Base-by-base conservation (phyloP, 2,113 vertebrate species). In the Craseonycteris thonglongyai region DNA sequence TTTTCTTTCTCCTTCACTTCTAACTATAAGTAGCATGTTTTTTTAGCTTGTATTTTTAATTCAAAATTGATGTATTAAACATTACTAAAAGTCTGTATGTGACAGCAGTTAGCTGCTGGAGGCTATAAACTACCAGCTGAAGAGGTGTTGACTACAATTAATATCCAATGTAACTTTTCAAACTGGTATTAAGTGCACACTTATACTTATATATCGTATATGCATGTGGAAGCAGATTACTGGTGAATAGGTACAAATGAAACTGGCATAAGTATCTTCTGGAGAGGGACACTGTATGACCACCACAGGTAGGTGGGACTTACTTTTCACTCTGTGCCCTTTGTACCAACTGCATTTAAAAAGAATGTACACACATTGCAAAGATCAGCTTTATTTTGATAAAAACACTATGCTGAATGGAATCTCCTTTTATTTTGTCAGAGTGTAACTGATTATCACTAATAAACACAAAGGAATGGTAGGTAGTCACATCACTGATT, bases 161-260 rank as follows among this genome's bases (percentile, higher is more conserved):
- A 40, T 18, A 5, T 1, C 56, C 15, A 11, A 9, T 3, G 42
- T 54, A 14, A n/a, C 6, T 30, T 35, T 71, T 78, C 18, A 92
- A 49, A 58, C 49, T 19, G 9, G n/a, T 78, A 26, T 28, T 28
- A 3, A 47, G 28, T 7, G n/a, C 7, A n/a, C 4, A 38, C 5
- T 16, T 16, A 10, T 2, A 75, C 2, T 42, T 24, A 42, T 9
- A 18, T 1, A 1, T 61, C 56, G 28, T 7, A 28, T 3, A 22
- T 2, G 7, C 38, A 21, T 0, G 3, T 1, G 2, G 22, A 42
- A 28, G 61, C 21, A 76, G 21, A 28, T n/a, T 2, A 24, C 0
- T 33, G 71, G 22, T 18, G 10, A 47, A 49, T 49, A 84, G 69
- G 30, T 30, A 49, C 26, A 22, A 40, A n/a, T 10, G 74, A 33